Evolutionary conservation across 2,888 invertebrate genomes (phyloP).

Genomic region (Heterodera filipjevi): DNA sequence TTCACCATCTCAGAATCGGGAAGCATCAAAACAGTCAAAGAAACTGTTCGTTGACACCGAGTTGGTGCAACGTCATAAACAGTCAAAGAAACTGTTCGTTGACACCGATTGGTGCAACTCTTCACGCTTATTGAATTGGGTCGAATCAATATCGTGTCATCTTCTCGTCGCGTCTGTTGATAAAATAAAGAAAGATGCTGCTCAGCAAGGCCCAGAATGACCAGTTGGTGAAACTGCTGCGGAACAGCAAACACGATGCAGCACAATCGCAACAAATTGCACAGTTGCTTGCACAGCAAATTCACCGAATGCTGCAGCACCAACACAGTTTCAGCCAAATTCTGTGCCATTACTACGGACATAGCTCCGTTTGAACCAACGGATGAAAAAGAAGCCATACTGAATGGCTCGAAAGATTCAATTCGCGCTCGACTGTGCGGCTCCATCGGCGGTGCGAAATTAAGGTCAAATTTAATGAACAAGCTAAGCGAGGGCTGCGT

Average conservation of each 20-base stretch:
- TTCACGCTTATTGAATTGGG: too few relatives aligned
- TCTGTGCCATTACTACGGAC: neutral
- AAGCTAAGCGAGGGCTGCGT: neutral
- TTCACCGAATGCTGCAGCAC: neutral
- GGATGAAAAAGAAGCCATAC: neutral
- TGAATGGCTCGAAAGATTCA: neutral
- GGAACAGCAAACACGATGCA: neutral
- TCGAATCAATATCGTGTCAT: too few relatives aligned
- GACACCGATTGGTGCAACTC: too few relatives aligned
- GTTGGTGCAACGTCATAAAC: too few relatives aligned
- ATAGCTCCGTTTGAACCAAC: neutral
- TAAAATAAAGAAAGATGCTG: too few relatives aligned
- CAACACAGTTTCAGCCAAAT: neutral
- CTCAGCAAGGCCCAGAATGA: neutral
- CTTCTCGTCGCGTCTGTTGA: too few relatives aligned
- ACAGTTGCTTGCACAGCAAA: neutral
- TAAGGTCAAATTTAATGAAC: constrained; percentile 6
- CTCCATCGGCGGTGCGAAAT: neutral
- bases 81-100: too few relatives aligned
- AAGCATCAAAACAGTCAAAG: too few relatives aligned
- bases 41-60: too few relatives aligned
- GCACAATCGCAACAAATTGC: neutral
- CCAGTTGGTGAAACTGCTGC: too few relatives aligned
- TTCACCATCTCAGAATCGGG: too few relatives aligned
- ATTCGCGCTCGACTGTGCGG: constrained; percentile 7